Evolutionary conservation across 2,888 invertebrate genomes (phyloP).

Genomic region (Dichetophora obliterata): DNA sequence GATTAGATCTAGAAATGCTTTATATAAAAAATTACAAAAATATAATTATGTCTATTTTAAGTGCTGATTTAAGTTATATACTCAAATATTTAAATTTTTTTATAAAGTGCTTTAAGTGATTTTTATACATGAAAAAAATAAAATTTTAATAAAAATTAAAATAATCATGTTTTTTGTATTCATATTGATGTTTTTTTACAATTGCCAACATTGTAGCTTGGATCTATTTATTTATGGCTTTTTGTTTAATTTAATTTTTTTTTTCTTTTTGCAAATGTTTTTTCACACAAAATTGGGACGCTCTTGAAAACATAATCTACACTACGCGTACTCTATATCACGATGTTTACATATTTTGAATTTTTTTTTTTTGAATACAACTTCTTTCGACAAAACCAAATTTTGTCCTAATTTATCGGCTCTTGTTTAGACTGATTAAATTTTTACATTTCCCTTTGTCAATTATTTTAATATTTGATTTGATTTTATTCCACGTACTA

Average conservation of each 20-base stretch:
- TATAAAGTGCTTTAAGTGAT: neutral
- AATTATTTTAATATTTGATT: neutral
- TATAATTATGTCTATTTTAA: neutral
- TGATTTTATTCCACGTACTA: slow-evolving; percentile 36
- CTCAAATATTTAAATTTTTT: neutral
- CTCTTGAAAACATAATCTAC: neutral
- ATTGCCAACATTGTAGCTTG: neutral
- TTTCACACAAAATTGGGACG: slow-evolving; percentile 33
- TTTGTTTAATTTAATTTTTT: slow-evolving; percentile 41
- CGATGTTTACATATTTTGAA: neutral
- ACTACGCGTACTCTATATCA: neutral
- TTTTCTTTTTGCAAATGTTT: slow-evolving; percentile 48
- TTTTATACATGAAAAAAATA: neutral
- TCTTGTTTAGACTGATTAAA: slow-evolving; percentile 8
- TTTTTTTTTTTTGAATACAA: neutral
- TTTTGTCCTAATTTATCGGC: neutral
- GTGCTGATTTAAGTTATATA: neutral
- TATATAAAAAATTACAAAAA: neutral
- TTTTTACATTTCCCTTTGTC: slow-evolving; percentile 33
- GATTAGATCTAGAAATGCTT: too few relatives aligned
- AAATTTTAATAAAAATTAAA: neutral
- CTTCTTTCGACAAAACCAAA: neutral
- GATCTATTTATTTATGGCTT: neutral
- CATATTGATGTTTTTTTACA: too few relatives aligned
- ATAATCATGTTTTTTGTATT: neutral